Evolutionary conservation across 92 coral and sea anemone species (phyloP).

Genomic region (Actinostola sp.): DNA sequence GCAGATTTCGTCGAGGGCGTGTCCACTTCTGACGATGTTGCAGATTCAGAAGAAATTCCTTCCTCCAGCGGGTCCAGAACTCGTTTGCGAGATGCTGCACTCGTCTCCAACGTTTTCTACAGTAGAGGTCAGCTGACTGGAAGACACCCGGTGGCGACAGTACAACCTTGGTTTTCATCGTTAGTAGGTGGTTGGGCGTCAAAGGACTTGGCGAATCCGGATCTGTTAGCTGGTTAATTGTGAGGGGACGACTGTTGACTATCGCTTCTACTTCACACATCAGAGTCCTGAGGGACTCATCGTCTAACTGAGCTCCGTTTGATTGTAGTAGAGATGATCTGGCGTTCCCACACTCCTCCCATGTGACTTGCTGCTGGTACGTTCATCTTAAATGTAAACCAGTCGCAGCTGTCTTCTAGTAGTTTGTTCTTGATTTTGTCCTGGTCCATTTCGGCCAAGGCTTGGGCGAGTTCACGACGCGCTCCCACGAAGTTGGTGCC

Average conservation of each 20-base stretch:
- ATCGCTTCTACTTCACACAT: constrained; percentile 44
- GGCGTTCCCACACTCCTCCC: constrained; percentile 48
- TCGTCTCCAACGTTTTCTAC: constrained; percentile 50
- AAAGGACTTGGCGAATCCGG: constrained; percentile 37
- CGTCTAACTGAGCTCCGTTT: constrained; percentile 22
- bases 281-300: constrained; percentile 23
- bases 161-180: constrained; percentile 48
- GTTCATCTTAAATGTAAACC: constrained; percentile 50
- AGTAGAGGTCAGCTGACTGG: constrained; percentile 44
- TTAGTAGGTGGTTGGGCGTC: constrained; percentile 50
- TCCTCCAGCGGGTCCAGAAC: constrained; percentile 27
- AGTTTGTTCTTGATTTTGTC: constrained; percentile 27
- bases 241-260: constrained; percentile 46
- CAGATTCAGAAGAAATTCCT: constrained; percentile 21
- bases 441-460: constrained; percentile 42
- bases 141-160: constrained; percentile 48
- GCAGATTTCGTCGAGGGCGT: constrained; percentile 21
- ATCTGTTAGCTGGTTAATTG: constrained; percentile 15
- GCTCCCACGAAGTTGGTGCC: constrained; percentile 48
- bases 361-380: constrained; percentile 52
- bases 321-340: constrained; percentile 31
- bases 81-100: constrained; percentile 43
- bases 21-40: constrained; percentile 29
- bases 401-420: constrained; percentile 39
- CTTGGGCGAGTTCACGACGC: constrained; percentile 34